phyloP scores from a whole-genome alignment of 2,797 vertebrate species.

The Lepus townsendii region DNA sequence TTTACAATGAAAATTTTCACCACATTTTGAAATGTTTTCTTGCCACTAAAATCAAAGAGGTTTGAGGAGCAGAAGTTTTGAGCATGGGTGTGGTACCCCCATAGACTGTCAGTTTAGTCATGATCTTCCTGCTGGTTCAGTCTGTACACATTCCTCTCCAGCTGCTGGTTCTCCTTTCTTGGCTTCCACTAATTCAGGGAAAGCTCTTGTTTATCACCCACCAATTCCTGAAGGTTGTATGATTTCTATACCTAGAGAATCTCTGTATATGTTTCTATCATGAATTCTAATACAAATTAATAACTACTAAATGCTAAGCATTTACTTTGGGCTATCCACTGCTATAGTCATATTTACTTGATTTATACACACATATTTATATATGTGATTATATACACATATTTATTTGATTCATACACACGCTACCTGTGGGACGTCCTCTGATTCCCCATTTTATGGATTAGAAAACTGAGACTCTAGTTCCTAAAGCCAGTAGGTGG shows the following conservation, averaged over 20 bases:
- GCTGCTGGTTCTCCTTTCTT: not conserved
- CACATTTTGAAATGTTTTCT: slow-evolving; percentile 32
- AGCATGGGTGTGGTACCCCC: not conserved
- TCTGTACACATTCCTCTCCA: not conserved
- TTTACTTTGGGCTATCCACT: not conserved
- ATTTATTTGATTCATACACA: slow-evolving; percentile 21
- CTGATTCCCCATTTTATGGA: not conserved
- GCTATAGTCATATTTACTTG: not conserved
- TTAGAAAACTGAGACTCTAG: slow-evolving; percentile 30
- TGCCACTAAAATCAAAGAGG: not conserved
- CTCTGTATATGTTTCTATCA: not conserved
- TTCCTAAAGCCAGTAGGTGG: not conserved
- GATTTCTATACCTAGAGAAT: not conserved
- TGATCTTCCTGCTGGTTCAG: rapidly evolving
- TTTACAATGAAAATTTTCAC: not conserved
- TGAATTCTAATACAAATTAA: not conserved
- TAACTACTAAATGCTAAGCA: not conserved
- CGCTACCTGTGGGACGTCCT: not conserved
- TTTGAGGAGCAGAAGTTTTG: not conserved
- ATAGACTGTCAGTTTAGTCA: not conserved
- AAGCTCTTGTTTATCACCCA: not conserved
- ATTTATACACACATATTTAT: not conserved
- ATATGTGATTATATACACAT: not conserved
- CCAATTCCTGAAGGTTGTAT: not conserved
- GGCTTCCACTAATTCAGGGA: not conserved